These are phyloP conservation scores for Abramis brama DNA, from an alignment of 2,113 vertebrate species.

Conservation along the genomic window DNA sequence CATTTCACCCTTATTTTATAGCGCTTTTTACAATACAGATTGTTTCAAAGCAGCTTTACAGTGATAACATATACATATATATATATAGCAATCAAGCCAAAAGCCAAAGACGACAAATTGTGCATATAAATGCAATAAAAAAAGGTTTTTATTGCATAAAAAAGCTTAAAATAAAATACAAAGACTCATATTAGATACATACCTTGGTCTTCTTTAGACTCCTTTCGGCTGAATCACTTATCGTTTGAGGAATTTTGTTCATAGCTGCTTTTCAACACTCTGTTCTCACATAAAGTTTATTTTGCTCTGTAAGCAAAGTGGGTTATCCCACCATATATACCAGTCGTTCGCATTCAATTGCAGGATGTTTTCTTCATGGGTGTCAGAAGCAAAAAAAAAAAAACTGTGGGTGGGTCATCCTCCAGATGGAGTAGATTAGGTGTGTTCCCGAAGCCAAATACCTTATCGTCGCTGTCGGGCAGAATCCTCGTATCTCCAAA, in stretches of 20 bases:
- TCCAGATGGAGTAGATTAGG: too few relatives aligned
- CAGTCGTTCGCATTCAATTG: conserved; percentile 60
- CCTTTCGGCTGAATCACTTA: not conserved
- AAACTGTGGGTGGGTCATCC: too few relatives aligned
- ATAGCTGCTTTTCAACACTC: not conserved
- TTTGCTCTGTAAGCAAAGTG: not conserved
- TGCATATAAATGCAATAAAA: not conserved
- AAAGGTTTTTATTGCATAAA: not conserved
- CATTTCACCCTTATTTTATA: too few relatives aligned
- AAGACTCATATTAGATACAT: not conserved
- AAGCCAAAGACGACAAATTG: not conserved
- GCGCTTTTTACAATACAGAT: too few relatives aligned
- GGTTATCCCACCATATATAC: not conserved
- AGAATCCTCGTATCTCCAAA: too few relatives aligned
- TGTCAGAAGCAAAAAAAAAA: too few relatives aligned
- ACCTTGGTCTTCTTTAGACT: not conserved
- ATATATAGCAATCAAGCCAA: too few relatives aligned
- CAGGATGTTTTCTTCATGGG: conserved; percentile 58
- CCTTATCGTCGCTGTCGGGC: too few relatives aligned
- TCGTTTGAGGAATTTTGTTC: not conserved
- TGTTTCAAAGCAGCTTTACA: too few relatives aligned
- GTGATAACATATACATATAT: too few relatives aligned
- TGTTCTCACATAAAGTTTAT: not conserved
- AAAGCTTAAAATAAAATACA: not conserved
- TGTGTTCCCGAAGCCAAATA: too few relatives aligned